Conservation (phyloP, 53 echinoderm and acorn worm species). For the Echinometra lucunter region DNA sequence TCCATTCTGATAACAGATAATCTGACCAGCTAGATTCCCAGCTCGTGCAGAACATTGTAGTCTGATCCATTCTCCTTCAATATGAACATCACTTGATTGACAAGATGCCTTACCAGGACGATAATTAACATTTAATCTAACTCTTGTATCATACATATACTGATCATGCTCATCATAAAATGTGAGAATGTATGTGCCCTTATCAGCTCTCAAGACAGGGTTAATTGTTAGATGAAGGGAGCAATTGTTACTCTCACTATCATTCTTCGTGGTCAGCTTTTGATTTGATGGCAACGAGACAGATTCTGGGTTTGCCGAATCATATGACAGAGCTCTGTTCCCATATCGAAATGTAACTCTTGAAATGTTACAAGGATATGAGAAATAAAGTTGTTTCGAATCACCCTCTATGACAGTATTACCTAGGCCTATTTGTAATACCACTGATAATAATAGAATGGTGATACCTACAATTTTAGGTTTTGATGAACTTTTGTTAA, state of each 20-base stretch:
- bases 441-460: not conserved
- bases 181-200: not conserved
- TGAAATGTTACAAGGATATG: not conserved
- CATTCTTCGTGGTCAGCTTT: not conserved
- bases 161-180: not conserved
- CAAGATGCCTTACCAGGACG: not conserved
- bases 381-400: not conserved
- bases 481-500: no score
- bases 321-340: not conserved
- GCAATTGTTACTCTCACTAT: not conserved
- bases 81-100: not conserved
- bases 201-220: not conserved
- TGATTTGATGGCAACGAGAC: not conserved
- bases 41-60: not conserved
- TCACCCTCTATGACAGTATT: not conserved
- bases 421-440: not conserved
- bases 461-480: not conserved
- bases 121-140: not conserved
- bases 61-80: constrained; percentile 17
- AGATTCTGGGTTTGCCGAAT: not conserved
- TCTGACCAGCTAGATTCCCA: not conserved
- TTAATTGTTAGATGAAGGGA: not conserved
- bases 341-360: not conserved
- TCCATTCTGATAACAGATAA: not conserved
- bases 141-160: not conserved